These are phyloP conservation scores for Phrynocephalus versicolor DNA, from an alignment of 2,113 vertebrate species.

Conservation along the genomic window DNA sequence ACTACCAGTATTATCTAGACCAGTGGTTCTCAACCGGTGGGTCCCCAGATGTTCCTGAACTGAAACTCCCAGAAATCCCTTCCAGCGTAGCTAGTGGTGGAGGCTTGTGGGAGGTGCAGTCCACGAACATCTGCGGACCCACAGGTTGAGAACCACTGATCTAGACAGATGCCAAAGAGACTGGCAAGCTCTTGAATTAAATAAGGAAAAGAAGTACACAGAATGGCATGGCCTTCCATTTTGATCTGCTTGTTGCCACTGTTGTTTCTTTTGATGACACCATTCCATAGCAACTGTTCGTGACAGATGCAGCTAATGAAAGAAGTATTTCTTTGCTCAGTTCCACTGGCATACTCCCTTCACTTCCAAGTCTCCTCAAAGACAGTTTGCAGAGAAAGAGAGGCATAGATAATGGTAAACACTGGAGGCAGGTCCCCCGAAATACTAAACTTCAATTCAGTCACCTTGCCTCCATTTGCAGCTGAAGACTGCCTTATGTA, in stretches of 20 bases:
- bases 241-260: not conserved
- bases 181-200: not conserved
- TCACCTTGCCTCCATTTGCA: not conserved
- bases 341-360: conserved; percentile 17
- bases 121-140: no score
- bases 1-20: no score
- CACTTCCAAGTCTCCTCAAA: conserved; percentile 8
- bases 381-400: conserved; percentile 3
- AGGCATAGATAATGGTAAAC: no score
- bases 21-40: no score
- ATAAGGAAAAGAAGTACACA: not conserved
- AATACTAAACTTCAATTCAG: not conserved
- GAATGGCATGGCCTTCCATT: not conserved
- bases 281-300: conserved; percentile 8
- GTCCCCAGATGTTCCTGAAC: not conserved
- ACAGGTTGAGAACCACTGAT: no score
- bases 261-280: conserved; percentile 22
- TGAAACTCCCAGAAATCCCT: not conserved
- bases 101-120: no score
- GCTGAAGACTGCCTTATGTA: not conserved
- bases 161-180: not conserved
- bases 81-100: not conserved
- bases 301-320: not conserved
- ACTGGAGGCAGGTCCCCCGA: not conserved
- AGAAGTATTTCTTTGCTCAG: not conserved